Conservation (phyloP, 2,113 vertebrate species). For the Pachyramphus minor region DNA sequence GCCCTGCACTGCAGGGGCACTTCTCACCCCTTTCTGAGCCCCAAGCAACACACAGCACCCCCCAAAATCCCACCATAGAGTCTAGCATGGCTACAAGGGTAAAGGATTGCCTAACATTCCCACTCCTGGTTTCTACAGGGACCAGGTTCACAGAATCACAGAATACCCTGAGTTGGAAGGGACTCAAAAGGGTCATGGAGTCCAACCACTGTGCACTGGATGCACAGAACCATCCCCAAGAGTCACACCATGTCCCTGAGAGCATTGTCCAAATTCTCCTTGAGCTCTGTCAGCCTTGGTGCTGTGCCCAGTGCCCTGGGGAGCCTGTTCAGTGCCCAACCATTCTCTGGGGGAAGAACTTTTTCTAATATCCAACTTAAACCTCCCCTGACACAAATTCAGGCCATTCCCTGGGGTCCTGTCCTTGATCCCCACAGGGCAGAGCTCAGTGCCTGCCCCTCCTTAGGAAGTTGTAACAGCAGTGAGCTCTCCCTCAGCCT, state of each 20-base stretch:
- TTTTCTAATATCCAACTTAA: neutral
- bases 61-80: neutral
- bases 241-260: neutral
- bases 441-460: neutral
- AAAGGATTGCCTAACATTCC: neutral
- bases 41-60: neutral
- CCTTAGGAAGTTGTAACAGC: neutral
- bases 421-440: neutral
- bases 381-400: neutral
- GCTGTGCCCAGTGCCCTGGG: neutral
- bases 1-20: neutral
- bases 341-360: neutral
- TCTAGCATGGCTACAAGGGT: rapidly evolving
- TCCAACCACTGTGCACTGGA: neutral
- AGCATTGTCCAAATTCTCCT: neutral
- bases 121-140: neutral
- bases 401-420: neutral
- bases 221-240: neutral
- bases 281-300: neutral
- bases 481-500: neutral
- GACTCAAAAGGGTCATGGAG: neutral
- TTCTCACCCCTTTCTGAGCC: neutral
- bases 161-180: neutral
- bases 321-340: neutral
- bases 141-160: neutral